Percentiles rank a stretch among this genome's conserved stretches.
These are phyloP conservation scores for Tiphia femorata DNA, from an alignment of 2,888 invertebrate species.

Conservation along the genomic window DNA sequence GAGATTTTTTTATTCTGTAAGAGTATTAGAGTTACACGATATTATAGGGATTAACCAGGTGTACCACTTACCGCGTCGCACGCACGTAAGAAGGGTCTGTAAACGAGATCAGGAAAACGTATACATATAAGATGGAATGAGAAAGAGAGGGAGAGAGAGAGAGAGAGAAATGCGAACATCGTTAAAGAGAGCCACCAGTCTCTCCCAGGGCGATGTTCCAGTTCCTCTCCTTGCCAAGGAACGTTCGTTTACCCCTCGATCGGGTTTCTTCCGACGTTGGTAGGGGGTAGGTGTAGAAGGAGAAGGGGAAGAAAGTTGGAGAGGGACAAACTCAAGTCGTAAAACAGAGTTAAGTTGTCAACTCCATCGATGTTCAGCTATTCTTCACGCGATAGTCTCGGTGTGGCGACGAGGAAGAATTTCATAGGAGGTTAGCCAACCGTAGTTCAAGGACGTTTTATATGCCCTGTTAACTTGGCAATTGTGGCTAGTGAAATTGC, in stretches of 20 bases:
- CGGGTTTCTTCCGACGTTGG: constrained; percentile 14
- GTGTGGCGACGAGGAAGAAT: no score
- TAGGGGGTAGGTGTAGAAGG: background rate
- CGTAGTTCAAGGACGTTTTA: no score
- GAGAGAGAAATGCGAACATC: no score
- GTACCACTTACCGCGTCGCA: no score
- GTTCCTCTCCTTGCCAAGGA: constrained; percentile 7
- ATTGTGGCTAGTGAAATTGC: no score
- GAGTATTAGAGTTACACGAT: no score
- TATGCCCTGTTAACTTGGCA: no score
- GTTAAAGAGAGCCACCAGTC: background rate
- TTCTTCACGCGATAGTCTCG: background rate
- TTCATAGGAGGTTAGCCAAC: no score
- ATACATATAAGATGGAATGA: no score
- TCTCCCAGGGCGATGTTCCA: constrained; percentile 5
- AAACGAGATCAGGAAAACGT: constrained; percentile 10
- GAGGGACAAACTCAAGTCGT: constrained; percentile 7
- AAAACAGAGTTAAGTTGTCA: constrained; percentile 5
- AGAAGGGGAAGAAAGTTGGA: background rate
- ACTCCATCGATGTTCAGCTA: background rate
- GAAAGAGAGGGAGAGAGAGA: background rate
- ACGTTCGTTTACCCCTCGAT: constrained; percentile 18
- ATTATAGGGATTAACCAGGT: no score
- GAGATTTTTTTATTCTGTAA: no score
- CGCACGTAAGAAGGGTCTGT: constrained; percentile 3